A percentile compares a stretch with the other conserved stretches of the same genome.
Conservation (phyloP, 1,140 invertebrate species). For the Babylonia areolata region DNA sequence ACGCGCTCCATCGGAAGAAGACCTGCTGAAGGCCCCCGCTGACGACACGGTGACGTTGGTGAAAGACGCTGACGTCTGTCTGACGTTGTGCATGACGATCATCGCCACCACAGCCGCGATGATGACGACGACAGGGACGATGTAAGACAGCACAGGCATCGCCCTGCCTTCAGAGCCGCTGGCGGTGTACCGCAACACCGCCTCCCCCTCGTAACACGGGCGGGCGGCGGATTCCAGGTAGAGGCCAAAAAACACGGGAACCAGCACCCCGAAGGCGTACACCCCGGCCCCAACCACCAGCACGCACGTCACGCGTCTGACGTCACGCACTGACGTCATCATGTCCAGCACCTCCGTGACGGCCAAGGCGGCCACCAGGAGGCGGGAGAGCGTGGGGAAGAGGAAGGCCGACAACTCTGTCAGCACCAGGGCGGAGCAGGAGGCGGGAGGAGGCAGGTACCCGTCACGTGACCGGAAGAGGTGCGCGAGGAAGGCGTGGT, state of each 20-base stretch:
- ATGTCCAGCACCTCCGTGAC: neutral
- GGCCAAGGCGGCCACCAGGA: neutral
- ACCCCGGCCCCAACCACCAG: neutral
- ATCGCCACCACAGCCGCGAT: neutral
- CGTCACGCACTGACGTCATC: conserved; percentile 12
- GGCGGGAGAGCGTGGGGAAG: neutral
- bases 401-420: neutral
- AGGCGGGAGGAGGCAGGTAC: neutral
- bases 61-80: neutral
- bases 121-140: neutral
- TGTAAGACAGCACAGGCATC: neutral
- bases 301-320: neutral
- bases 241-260: neutral
- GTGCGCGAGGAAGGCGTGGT: neutral
- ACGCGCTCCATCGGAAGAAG: neutral
- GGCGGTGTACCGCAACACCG: neutral
- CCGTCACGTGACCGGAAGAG: neutral
- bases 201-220: neutral
- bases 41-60: neutral
- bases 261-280: neutral
- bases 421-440: neutral
- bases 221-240: neutral
- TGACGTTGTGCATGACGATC: neutral
- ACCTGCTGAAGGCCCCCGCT: neutral
- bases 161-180: neutral